Evolutionary conservation across 2,113 vertebrate species (phyloP), one percentile per base, ranked within the genome.

Genomic region (Galemys pyrenaicus): DNA sequence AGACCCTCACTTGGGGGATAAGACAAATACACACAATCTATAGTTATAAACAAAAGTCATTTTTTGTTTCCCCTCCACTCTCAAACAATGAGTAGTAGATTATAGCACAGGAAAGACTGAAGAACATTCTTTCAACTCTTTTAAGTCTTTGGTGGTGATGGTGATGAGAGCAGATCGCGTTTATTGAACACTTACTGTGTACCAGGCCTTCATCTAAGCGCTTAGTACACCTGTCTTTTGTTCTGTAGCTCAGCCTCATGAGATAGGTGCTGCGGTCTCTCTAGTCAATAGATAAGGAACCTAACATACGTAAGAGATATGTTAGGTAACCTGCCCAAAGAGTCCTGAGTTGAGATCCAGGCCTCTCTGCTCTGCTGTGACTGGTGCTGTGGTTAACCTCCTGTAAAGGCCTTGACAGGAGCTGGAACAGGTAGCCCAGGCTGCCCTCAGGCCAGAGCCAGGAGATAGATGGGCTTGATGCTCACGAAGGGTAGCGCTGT

Each of bases 401-500:
- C 64, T 0, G 0, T 2, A 1, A n/a, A 17, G 37, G 10, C 70
- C 10, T 17, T 54, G 8, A 0, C 37, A 7, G 44, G 30, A 10
- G 20, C 28, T 20, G 24, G 62, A 24, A 0, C 73, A 13, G 41
- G 20, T 16, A 26, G 26, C 74, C 49, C 46, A 17, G 16, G 11
- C 16, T 44, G 13, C 41, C 32, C 16, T 56, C 32, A 54, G 22
- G 70, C 46, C 54, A 37, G 75, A 91, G 82, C 56, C 24, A 24
- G 56, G n/a, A 4, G 49, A 44, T 4, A 8, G 44, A 0, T 1
- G 6, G 22, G 30, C 54, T 74, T 20, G 22, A 35, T 16, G 32
- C 28, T 49, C 12, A 2, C 35, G 0, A 0, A 10, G 8, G 1
- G 8, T 1, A 20, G 15, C 35, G 17, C 0, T 46, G 41, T 8